These are phyloP conservation scores for Drosophila subobscura DNA, from an alignment of 1,140 invertebrate species.

Conservation along the genomic window DNA sequence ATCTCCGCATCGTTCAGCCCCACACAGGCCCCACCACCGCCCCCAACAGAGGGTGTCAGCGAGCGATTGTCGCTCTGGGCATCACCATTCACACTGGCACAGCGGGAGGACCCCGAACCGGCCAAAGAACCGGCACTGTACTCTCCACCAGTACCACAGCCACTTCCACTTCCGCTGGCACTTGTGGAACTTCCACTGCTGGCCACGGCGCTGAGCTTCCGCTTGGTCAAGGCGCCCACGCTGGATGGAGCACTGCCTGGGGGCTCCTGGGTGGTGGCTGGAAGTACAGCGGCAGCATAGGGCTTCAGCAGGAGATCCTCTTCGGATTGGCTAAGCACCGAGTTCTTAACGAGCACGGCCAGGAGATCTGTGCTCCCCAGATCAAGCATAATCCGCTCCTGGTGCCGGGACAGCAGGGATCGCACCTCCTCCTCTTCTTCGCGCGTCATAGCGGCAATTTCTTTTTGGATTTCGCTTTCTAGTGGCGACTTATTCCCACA, in stretches of 20 bases:
- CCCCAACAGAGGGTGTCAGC: constrained; percentile 69
- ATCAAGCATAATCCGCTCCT: constrained; percentile 80
- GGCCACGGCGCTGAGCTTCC: constrained; percentile 72
- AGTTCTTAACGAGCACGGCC: constrained; percentile 80
- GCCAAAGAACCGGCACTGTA: constrained; percentile 58
- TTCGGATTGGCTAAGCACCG: constrained; percentile 75
- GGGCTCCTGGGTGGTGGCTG: constrained; percentile 26
- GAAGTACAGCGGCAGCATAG: constrained; percentile 34
- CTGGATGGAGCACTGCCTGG: constrained; percentile 70
- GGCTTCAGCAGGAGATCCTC: constrained; percentile 77
- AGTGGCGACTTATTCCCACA: constrained; percentile 34
- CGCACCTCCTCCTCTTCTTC: constrained; percentile 83
- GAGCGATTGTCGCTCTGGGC: constrained; percentile 75
- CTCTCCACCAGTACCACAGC: constrained; percentile 53
- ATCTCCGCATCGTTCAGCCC: constrained; percentile 74
- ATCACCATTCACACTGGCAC: constrained; percentile 77
- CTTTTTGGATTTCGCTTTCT: constrained; percentile 32
- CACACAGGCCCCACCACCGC: constrained; percentile 14
- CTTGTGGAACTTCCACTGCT: constrained; percentile 60
- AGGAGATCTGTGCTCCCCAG: constrained; percentile 76
- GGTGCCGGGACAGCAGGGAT: constrained; percentile 74
- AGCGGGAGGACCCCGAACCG: constrained; percentile 60
- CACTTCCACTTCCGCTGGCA: constrained; percentile 54
- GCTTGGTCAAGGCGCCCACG: constrained; percentile 59
- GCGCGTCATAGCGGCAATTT: constrained; percentile 68